Evolutionary conservation across 2,113 vertebrate genomes (phyloP), one percentile per base, ranked within the genome.

Genomic region (Anoplopoma fimbria): DNA sequence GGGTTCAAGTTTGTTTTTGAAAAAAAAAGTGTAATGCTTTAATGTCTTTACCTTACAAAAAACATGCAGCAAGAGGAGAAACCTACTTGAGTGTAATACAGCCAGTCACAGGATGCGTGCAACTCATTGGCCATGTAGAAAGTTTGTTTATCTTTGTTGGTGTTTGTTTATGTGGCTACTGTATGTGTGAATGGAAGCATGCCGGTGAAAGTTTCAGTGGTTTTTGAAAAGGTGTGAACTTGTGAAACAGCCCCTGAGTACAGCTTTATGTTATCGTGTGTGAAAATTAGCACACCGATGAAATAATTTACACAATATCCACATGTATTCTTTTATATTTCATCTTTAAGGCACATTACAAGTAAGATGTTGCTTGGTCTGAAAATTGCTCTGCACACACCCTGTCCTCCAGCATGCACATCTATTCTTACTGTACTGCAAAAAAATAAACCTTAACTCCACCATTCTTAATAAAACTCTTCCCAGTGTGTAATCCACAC

Each of bases 1-100:
- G 90, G 86, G 93, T 92, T 93, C 79, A 87, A 92, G 92, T 92
- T 93, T 93, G 87, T 87, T 93, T 93, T 91, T 86, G 9, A 80
- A 88, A 89, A 88, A 79, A 77, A 63, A 90, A 81, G 68, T 68
- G 36, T 92, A 92, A 94, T 91, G 92, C 91, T 94, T 92, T 93
- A 92, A 94, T 93, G 93, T 90, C 85, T 95, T 90, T 88, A 90
- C 84, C 90, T 90, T 90, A 80, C 81, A 81, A 67, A 85, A 93
- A 85, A 64, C 72, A 64, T n/a, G 49, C 80, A 75, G 81, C 69
- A 15, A 36, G 67, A 53, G 29, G 47, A 80, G 33, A 69, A 79
- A 68, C 27, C 23, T 34, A 29, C 55, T 14, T 6, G 55, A 29
- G 55, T 27, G 55, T n/a, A 9, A 69, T 42, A 21, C 73, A 73